phyloP scores from a whole-genome alignment of 2,888 invertebrate genomes.

The Smittia aterrima region DNA sequence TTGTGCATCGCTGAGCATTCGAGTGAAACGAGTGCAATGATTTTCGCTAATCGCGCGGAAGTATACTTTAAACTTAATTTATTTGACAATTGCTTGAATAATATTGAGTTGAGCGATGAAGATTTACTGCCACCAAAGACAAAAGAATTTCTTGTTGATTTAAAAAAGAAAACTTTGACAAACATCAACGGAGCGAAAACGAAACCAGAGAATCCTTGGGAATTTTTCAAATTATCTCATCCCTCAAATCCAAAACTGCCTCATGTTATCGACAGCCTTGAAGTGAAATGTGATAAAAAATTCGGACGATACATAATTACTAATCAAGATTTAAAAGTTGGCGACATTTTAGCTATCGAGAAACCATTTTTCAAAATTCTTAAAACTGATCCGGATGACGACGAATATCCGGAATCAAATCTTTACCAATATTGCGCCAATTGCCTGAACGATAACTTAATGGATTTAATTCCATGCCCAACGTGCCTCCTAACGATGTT shows the following conservation, averaged over 20 bases:
- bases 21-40: conserved; percentile 44
- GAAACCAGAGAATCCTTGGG: conserved; percentile 8
- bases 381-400: conserved; percentile 72
- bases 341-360: conserved; percentile 27
- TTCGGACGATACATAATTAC: conserved; percentile 73
- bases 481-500: conserved; percentile 50
- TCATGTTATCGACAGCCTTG: conserved; percentile 64
- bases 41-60: conserved; percentile 64
- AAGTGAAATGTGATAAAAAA: conserved; percentile 57
- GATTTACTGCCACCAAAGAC: conserved; percentile 58
- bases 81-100: conserved; percentile 65
- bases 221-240: conserved; percentile 42
- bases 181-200: conserved; percentile 46
- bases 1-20: conserved; percentile 60
- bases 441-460: conserved; percentile 51
- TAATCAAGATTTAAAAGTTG: conserved; percentile 62
- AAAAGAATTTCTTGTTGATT: conserved; percentile 59
- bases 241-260: conserved; percentile 52
- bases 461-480: conserved; percentile 46
- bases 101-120: conserved; percentile 64
- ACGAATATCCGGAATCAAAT: conserved; percentile 50
- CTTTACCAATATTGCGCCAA: conserved; percentile 52
- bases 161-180: conserved; percentile 58
- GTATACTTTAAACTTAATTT: conserved; percentile 64
- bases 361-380: conserved; percentile 68